Base-by-base conservation (phyloP, 2,113 vertebrate species). In the Ranitomeya variabilis region DNA sequence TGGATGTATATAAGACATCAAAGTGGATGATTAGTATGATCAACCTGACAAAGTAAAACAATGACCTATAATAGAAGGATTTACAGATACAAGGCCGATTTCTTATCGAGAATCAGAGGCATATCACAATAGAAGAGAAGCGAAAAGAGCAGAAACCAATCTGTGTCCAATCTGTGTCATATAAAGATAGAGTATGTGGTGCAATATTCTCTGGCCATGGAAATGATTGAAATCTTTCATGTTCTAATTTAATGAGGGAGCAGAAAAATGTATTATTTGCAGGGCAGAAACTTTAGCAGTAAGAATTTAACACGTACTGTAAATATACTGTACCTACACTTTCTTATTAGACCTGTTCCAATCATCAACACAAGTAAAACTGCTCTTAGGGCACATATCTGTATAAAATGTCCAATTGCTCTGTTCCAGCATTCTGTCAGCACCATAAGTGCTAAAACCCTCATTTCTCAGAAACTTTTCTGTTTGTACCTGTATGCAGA, bases 1-100 rank as follows among this genome's bases (percentile, higher is more conserved):
- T 87, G 86, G 54, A 87, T 87, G 79, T 87, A 82, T 87, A 87
- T 51, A 81, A 80, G n/a, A 54, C 79, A 87, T 87, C 86, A 87
- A 87, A 87, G 86, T 74, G 26, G 59, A 87, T 69, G 76, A 80
- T 87, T 87, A 87, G 76, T 80, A 55, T 80, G 76, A 79, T 87
- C 76, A 87, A 87, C 78, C 66, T 55, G 85, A 87, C 85, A 87
- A 87, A 79, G 76, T 64, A 87, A 80, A 87, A 87, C 85, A 62
- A 87, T 67, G 85, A 87, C 76, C 85, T 80, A 62, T 80, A 77
- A 87, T 87, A 80, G 78, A 80, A 66, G 85, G 85, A 80, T 87
- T 86, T 78, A 86, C 59, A 78, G 74, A 66, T 79, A 79, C 85
- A 78, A 86, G 85, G 23, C 74, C 10, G 85, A 86, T 86, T 78